These are phyloP conservation scores for Phainopepla nitens DNA, from an alignment of 2,113 vertebrate species.

Conservation along the genomic window DNA sequence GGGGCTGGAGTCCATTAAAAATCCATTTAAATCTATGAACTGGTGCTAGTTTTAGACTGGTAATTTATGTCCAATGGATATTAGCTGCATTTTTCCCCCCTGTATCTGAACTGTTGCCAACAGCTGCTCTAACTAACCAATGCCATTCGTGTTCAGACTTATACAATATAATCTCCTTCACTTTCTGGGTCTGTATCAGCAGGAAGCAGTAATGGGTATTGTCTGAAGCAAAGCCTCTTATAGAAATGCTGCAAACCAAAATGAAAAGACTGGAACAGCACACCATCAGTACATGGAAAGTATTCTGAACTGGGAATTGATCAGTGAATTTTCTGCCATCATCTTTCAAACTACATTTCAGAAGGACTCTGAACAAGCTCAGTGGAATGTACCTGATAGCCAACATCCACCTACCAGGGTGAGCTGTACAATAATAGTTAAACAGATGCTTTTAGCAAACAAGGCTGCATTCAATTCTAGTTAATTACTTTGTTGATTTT, in stretches of 20 bases:
- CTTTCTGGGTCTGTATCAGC: neutral
- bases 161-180: neutral
- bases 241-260: neutral
- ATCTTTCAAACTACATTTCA: neutral
- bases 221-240: conserved; percentile 21
- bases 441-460: neutral
- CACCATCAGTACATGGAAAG: neutral
- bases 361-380: neutral
- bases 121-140: conserved; percentile 8
- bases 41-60: conserved; percentile 54
- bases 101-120: conserved; percentile 26
- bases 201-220: conserved; percentile 34
- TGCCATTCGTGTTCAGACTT: neutral
- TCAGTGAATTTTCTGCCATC: neutral
- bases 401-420: neutral
- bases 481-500: neutral
- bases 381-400: neutral
- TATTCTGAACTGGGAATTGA: neutral
- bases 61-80: conserved; percentile 55
- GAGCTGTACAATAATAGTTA: neutral
- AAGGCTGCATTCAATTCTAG: neutral
- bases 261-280: neutral
- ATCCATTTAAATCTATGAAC: conserved; percentile 61
- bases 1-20: conserved; percentile 57
- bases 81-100: neutral